Base-by-base conservation (phyloP, 2,797 vertebrate genomes). In the Cirrhinus molitorella region DNA sequence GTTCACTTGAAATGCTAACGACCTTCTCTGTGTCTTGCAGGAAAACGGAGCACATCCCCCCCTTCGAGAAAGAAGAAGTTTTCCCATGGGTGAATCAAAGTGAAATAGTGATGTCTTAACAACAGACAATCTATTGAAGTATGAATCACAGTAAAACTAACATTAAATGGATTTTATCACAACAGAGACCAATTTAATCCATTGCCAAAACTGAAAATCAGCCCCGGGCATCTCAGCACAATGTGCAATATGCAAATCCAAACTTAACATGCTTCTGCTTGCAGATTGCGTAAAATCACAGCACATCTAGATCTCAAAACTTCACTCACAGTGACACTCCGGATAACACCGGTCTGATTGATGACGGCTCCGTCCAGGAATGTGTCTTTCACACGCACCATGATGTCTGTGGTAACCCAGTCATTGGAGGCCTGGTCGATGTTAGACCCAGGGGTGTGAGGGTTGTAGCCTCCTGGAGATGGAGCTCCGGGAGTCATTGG, bases 401-500 rank as follows among this genome's bases (percentile, higher is more conserved):
- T 94, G 92, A 99, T 98, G 92, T 99, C 97, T 0, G 96, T 97
- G 88, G 97, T 99, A 43, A 98, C 97, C 97, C 97, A 99, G 90
- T 99, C 97, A 0, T 96, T 96, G 85, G 96, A 92, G 79, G 94
- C 95, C 91, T 97, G 97, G 92, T 99, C 97, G 61, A 99, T 99
- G 88, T 96, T 97, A 28, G 97, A 98, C 63, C 97, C 97, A 0
- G 97, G 97, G 0, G 97, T 99, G 91, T 98, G 97, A 0, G 97
- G 97, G 90, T 99, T 99, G 89, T 98, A 98, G 0, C 96, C 97
- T 0, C 97, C 97, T 0, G 97, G 97, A 34, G 97, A 99, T 10
- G 97, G 97, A 0, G 97, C 97, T 3, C 97, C 97, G 0, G 97
- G 97, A 0, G 97, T 99, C 97, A 98, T 99, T 0, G 97, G 97